phyloP scores from a whole-genome alignment of 2,888 invertebrate species.

The Tinea semifulvella region DNA sequence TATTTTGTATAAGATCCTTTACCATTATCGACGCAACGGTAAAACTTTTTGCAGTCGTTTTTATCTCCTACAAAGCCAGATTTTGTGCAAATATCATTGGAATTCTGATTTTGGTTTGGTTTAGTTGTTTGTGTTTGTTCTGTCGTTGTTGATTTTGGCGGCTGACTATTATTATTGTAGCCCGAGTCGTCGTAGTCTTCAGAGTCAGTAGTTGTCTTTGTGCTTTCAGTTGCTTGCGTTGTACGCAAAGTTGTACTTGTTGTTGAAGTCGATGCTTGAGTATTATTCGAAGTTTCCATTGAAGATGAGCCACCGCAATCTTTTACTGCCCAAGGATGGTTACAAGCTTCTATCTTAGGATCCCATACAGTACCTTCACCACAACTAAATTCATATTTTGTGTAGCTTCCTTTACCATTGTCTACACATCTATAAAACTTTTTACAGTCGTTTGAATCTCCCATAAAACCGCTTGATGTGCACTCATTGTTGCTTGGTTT shows the following conservation, averaged over 20 bases:
- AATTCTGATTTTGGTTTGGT: constrained; percentile 13
- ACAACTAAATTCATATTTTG: constrained; percentile 63
- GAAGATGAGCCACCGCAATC: constrained; percentile 27
- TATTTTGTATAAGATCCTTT: constrained; percentile 69
- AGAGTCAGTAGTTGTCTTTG: constrained; percentile 6
- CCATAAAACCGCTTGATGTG: constrained; percentile 67
- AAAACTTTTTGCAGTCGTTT: constrained; percentile 77
- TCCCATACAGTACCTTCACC: constrained; percentile 71
- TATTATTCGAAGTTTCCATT: not conserved
- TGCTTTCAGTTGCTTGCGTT: not conserved
- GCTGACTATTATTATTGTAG: constrained; percentile 18
- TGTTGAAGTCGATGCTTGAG: constrained; percentile 21
- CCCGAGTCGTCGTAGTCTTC: constrained; percentile 27
- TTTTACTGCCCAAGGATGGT: constrained; percentile 62
- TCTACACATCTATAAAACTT: constrained; percentile 75
- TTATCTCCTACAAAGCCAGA: constrained; percentile 77
- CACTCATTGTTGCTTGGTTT: constrained; percentile 30
- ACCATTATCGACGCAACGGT: constrained; percentile 75
- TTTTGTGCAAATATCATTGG: constrained; percentile 38
- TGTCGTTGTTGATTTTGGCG: constrained; percentile 18
- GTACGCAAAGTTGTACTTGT: not conserved
- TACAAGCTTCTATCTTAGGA: constrained; percentile 62
- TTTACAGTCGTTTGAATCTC: constrained; percentile 62
- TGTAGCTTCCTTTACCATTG: constrained; percentile 45
- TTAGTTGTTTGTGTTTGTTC: not conserved